Percentiles rank a stretch among this genome's conserved stretches.
phyloP scores from a whole-genome alignment of 2,888 invertebrate species.

The Lissocephala sabroskyi region DNA sequence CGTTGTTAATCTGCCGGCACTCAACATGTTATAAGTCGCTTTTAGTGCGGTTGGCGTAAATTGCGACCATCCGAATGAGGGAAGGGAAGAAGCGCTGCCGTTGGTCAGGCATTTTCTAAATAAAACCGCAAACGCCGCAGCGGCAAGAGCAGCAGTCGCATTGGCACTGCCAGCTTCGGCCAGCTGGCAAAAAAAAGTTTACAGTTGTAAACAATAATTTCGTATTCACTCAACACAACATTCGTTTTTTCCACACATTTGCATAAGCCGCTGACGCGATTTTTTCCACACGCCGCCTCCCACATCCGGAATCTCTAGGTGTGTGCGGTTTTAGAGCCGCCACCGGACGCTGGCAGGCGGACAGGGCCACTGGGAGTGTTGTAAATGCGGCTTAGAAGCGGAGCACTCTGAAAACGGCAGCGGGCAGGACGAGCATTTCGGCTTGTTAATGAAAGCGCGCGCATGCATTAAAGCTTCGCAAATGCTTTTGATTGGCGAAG shows the following conservation, averaged over 20 bases:
- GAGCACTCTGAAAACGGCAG: not conserved
- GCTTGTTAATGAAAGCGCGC: conserved; percentile 62
- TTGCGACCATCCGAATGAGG: conserved; percentile 9
- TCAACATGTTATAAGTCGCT: conserved; percentile 66
- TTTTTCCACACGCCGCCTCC: conserved; percentile 29
- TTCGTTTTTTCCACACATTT: conserved; percentile 50
- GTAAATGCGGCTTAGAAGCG: conserved; percentile 53
- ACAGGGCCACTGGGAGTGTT: conserved; percentile 10
- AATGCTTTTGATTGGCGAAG: conserved; percentile 62
- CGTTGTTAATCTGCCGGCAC: conserved; percentile 61
- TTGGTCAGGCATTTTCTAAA: conserved; percentile 7
- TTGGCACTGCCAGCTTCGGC: no score
- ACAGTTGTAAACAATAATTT: conserved; percentile 64
- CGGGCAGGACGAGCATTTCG: conserved; percentile 12
- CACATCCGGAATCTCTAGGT: conserved; percentile 7
- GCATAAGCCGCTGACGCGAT: conserved; percentile 65
- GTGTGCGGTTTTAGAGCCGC: not conserved
- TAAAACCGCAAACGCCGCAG: conserved; percentile 9
- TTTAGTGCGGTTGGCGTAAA: conserved; percentile 61
- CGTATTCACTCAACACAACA: conserved; percentile 63
- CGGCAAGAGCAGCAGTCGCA: no score
- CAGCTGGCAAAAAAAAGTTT: conserved; percentile 5
- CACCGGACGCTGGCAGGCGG: not conserved
- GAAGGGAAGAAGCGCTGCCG: no score
- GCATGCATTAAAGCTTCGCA: conserved; percentile 60